These are phyloP conservation scores for Neomorphus geoffroyi DNA, from an alignment of 2,797 vertebrate species.

Conservation along the genomic window DNA sequence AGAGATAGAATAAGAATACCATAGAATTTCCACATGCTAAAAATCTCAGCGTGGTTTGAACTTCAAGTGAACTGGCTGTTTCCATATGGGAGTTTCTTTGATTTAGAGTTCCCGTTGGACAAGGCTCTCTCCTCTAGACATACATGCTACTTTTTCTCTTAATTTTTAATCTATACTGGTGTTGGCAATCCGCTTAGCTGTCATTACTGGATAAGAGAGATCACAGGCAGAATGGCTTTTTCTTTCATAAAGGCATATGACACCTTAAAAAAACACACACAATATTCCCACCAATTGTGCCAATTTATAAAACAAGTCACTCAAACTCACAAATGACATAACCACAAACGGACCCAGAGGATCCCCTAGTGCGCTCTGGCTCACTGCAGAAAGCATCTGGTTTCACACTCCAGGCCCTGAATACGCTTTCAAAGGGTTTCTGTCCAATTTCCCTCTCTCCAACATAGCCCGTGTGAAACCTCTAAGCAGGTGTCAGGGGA, in stretches of 20 bases:
- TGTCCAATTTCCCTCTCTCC: conserved; percentile 28
- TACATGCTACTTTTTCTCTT: background rate
- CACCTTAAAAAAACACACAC: background rate
- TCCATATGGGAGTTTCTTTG: conserved; percentile 40
- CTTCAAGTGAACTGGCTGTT: conserved; percentile 58
- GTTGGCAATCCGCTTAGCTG: conserved; percentile 36
- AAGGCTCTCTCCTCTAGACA: conserved; percentile 35
- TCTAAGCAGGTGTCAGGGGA: conserved; percentile 56
- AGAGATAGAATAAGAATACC: conserved; percentile 15
- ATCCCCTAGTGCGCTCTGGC: background rate
- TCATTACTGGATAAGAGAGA: conserved; percentile 49
- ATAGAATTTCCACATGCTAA: conserved; percentile 16
- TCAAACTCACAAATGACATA: conserved; percentile 35
- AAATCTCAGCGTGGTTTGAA: conserved; percentile 45
- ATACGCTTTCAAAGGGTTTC: background rate
- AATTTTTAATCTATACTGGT: conserved; percentile 21
- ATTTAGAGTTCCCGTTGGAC: conserved; percentile 37
- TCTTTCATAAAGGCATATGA: conserved; percentile 30
- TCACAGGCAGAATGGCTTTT: conserved; percentile 38
- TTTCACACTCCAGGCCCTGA: conserved; percentile 2
- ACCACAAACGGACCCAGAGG: background rate
- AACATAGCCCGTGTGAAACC: background rate
- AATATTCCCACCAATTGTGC: conserved; percentile 42
- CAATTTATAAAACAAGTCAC: conserved; percentile 49
- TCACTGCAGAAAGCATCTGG: conserved; percentile 27